Conservation (phyloP, 2,888 invertebrate genomes). For the Phaedon cochleariae region DNA sequence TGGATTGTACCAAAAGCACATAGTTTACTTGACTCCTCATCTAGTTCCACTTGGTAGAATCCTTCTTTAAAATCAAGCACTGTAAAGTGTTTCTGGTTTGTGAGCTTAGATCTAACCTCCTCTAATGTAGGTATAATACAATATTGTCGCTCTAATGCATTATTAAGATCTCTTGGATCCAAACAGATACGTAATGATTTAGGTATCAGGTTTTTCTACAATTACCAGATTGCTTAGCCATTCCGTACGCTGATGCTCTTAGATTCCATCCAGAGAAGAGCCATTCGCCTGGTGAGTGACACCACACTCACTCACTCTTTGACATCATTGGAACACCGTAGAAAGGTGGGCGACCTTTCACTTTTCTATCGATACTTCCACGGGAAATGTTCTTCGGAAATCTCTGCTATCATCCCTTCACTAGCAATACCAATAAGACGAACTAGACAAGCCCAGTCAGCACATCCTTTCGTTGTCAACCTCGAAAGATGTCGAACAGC, state of each 20-base stretch:
- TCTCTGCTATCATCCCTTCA: too few species aligned
- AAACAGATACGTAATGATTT: not conserved
- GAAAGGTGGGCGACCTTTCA: too few species aligned
- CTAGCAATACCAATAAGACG: too few species aligned
- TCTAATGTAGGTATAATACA: slow-evolving; percentile 21
- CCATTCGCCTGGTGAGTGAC: too few species aligned
- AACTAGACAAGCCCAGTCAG: too few species aligned
- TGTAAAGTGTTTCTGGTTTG: slow-evolving; percentile 16
- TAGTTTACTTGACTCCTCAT: slow-evolving; percentile 17
- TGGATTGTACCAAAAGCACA: slow-evolving; percentile 26
- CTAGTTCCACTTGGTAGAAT: slow-evolving; percentile 30
- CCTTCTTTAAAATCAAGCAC: slow-evolving; percentile 32
- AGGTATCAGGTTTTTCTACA: slow-evolving; percentile 1
- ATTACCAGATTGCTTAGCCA: slow-evolving; percentile 9
- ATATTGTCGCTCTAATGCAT: not conserved
- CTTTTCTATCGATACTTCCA: too few species aligned
- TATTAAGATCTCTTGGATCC: not conserved
- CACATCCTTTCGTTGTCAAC: too few species aligned
- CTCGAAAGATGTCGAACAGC: too few species aligned
- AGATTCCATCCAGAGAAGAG: too few species aligned
- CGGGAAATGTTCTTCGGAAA: too few species aligned
- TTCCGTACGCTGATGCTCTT: slow-evolving; percentile 5
- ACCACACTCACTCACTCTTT: too few species aligned
- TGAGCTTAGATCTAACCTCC: slow-evolving; percentile 13
- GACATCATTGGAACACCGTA: too few species aligned